These are phyloP conservation scores for Spilarctia lutea DNA, from an alignment of 2,888 invertebrate genomes.

Conservation along the genomic window DNA sequence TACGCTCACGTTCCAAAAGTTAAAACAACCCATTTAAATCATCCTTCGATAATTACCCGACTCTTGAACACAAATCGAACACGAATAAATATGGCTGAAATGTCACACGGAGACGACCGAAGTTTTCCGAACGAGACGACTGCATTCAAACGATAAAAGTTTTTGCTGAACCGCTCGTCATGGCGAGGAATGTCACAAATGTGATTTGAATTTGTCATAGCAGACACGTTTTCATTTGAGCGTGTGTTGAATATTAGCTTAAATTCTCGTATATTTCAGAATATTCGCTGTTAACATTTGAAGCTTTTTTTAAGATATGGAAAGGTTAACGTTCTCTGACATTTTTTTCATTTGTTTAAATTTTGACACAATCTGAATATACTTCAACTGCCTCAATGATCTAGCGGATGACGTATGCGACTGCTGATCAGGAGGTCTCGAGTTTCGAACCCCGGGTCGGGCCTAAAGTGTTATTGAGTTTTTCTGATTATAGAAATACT, in stretches of 20 bases:
- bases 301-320: not conserved
- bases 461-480: no score
- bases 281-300: constrained; percentile 1
- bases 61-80: constrained; percentile 28
- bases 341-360: no score
- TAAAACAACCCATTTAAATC: constrained; percentile 20
- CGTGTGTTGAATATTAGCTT: constrained; percentile 42
- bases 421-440: no score
- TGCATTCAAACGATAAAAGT: constrained; percentile 50
- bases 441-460: no score
- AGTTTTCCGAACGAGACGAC: constrained; percentile 32
- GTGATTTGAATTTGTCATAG: constrained; percentile 56
- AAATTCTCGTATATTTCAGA: constrained; percentile 29
- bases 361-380: no score
- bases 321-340: not conserved
- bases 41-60: constrained; percentile 27
- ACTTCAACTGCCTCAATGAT: no score
- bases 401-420: no score
- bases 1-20: constrained; percentile 11
- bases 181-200: constrained; percentile 48
- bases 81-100: constrained; percentile 31
- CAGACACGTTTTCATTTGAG: constrained; percentile 44
- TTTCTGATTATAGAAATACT: no score
- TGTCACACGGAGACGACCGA: constrained; percentile 30
- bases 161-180: constrained; percentile 35